Evolutionary conservation across 2,888 invertebrate species (phyloP).

Genomic region (Cheilosia variabilis): DNA sequence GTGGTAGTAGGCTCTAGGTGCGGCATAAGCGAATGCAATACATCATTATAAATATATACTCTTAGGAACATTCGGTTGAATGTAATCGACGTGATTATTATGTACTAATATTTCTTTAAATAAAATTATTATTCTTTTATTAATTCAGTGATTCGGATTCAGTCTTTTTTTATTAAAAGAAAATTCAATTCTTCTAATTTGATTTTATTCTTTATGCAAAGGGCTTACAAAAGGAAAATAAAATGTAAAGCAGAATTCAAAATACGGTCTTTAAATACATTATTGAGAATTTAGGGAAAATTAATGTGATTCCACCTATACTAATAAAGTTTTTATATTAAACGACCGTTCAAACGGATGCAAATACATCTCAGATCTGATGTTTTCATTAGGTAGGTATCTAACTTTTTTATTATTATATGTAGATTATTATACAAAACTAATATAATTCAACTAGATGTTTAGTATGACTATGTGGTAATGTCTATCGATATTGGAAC

Average conservation of each 20-base stretch:
- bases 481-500: too few species aligned
- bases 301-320: too few species aligned
- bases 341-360: too few species aligned
- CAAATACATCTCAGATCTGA: too few species aligned
- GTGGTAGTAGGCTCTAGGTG: constrained; percentile 82
- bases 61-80: constrained; percentile 38
- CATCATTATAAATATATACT: constrained; percentile 43
- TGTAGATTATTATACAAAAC: too few species aligned
- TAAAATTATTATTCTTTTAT: constrained; percentile 24
- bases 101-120: constrained; percentile 55
- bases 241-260: neutral
- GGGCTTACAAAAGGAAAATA: neutral
- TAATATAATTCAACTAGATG: too few species aligned
- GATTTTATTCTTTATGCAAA: neutral
- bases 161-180: constrained; percentile 26
- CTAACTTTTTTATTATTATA: too few species aligned
- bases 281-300: neutral
- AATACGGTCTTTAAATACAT: too few species aligned
- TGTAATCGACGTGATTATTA: constrained; percentile 58
- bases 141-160: constrained; percentile 14
- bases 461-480: too few species aligned
- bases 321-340: too few species aligned
- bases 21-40: neutral
- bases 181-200: constrained; percentile 3
- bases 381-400: too few species aligned